These are phyloP conservation scores for Macrostomum lignano DNA, from an alignment of 1,140 invertebrate species.

Conservation along the genomic window DNA sequence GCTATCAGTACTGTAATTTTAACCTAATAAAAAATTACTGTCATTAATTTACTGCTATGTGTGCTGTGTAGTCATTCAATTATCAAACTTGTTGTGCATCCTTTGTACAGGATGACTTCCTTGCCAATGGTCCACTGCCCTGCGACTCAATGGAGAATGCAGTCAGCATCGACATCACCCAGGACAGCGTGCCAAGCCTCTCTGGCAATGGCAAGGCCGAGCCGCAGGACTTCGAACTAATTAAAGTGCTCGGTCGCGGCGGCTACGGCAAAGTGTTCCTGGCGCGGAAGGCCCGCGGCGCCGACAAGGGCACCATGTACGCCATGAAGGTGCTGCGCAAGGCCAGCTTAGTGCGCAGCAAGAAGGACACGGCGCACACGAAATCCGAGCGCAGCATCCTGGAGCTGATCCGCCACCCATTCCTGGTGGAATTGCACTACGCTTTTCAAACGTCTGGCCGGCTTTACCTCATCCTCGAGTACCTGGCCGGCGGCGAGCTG, in stretches of 20 bases:
- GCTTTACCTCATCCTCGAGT: constrained; percentile 88
- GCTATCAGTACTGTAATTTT: too few species aligned
- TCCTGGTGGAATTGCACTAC: constrained; percentile 90
- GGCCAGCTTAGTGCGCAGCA: constrained; percentile 76
- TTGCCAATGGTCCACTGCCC: too few species aligned
- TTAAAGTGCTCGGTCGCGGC: constrained; percentile 2
- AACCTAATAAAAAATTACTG: too few species aligned
- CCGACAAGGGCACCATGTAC: constrained; percentile 53
- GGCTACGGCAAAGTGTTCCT: constrained; percentile 4
- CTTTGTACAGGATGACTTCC: too few species aligned
- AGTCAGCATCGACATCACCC: too few species aligned
- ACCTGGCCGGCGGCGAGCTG: constrained; percentile 79
- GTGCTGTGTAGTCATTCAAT: too few species aligned
- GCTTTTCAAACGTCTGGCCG: constrained; percentile 94
- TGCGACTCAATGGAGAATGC: too few species aligned
- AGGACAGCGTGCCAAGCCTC: too few species aligned
- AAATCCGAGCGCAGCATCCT: constrained; percentile 52
- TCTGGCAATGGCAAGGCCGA: too few species aligned
- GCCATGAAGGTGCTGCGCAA: constrained; percentile 76
- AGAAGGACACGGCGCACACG: constrained; percentile 88
- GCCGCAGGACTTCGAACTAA: constrained; percentile 4
- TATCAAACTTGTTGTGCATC: too few species aligned
- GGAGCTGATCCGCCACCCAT: constrained; percentile 54
- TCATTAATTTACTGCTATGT: too few species aligned
- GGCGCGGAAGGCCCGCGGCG: constrained; percentile 35